Base-by-base conservation (phyloP, 2,888 invertebrate species). In the Eupithecia centaureata region DNA sequence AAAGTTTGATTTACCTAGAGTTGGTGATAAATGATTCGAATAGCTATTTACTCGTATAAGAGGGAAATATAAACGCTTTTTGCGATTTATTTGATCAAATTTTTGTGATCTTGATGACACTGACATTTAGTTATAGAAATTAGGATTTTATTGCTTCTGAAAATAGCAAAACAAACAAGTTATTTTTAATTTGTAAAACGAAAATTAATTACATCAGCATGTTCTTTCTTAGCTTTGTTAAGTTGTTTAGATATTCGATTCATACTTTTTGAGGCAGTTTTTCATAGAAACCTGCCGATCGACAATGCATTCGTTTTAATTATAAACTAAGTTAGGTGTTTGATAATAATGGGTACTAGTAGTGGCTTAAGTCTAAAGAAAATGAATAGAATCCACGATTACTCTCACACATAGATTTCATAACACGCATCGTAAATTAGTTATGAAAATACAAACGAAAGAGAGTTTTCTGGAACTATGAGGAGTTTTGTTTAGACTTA, bases 1-100 rank as follows among this genome's bases (percentile, higher is more conserved):
- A 80, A 79, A 74, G 74, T 79, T 78, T 76, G 74, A 76, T 61
- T 78, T 80, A n/a, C n/a, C n/a, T n/a, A 79, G 25, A 52, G 76
- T 80, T 81, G 73, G 77, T 76, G 56, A 66, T 68, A 56, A 70
- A 66, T 61, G 38, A 51, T 54, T 66, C 73, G 73, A 57, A 57
- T 22, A 22, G 73, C 75, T 76, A 71, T 63, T 47, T 47, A 47
- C 47, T 47, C 47, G 2, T 61, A 30, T 60, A 38, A 60, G n/a
- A 63, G 63, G 28, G n/a, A 42, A 57, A 63, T 54, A 52, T 52
- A 18, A 47, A 68, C 30, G 62, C 58, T 35, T 65, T 59, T 27
- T 59, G 62, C 56, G 66, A 68, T 68, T 22, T 22, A 47, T 47
- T 38, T 54, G 63, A 70, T 66, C 59, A 72, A 71, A 38, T n/a